Evolutionary conservation across 2,113 vertebrate species (phyloP).

Genomic region (Rhinolophus ferrumequinum): DNA sequence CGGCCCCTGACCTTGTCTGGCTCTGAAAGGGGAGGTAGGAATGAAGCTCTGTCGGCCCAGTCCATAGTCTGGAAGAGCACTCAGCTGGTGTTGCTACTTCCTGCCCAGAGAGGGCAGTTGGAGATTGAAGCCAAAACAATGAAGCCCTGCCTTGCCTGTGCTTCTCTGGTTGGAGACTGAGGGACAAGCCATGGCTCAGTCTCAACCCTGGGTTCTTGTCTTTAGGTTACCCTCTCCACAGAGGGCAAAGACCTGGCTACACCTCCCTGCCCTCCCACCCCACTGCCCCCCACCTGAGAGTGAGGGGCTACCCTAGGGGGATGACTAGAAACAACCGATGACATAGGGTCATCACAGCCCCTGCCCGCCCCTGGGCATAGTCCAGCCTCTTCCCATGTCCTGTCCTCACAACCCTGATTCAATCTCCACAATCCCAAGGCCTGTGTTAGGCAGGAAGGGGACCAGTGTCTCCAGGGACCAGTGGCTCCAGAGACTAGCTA

Average conservation of each 20-base stretch:
- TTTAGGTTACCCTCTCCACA: not conserved
- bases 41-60: not conserved
- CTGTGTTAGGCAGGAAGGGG: not conserved
- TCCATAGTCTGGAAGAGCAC: not conserved
- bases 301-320: not conserved
- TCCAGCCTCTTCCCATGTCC: not conserved
- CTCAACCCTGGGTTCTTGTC: not conserved
- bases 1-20: not conserved
- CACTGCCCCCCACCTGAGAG: not conserved
- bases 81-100: not conserved
- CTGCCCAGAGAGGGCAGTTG: not conserved
- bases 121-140: not conserved
- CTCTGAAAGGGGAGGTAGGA: not conserved
- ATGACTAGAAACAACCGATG: not conserved
- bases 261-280: not conserved
- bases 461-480: not conserved
- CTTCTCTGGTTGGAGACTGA: not conserved
- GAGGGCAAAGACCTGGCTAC: not conserved
- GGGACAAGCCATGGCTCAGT: not conserved
- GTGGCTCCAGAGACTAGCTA: not conserved
- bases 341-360: not conserved
- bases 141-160: not conserved
- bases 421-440: conserved; percentile 16
- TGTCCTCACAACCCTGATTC: not conserved
- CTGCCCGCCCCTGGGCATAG: not conserved